Base-by-base conservation (phyloP, 1,140 invertebrate species). In the Parasteatoda tepidariorum region DNA sequence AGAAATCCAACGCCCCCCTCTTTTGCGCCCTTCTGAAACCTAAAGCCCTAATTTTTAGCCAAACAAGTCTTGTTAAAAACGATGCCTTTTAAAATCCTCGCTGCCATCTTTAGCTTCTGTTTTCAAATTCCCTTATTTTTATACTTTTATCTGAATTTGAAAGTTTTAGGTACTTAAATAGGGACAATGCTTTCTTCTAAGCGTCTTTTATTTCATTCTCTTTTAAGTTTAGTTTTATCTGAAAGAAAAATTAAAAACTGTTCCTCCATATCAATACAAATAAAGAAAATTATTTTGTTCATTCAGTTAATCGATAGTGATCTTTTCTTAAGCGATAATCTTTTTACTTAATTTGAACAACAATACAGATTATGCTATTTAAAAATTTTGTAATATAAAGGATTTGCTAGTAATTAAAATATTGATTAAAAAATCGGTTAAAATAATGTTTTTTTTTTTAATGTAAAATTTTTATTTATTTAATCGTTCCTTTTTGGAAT, bases 11-110 rank as follows among this genome's bases (percentile, higher is more conserved):
- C 55, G 57, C 74, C 74, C 61, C 61, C 71, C 71, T n/a, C n/a
- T n/a, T n/a, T n/a, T n/a, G n/a, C n/a, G n/a, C n/a, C 57, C 13
- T 22, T 54, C 61, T 54, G 74, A 78, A 64, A 78, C 74, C 74
- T 11, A 57, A 78, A 66, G 28, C 74, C 74, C 74, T 61, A 66
- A 78, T 78, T 78, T 78, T 78, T 66, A 78, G 74, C 74, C 74
- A 78, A 78, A 78, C 74, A 78, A 78, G 74, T 48, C 74, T 78
- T 61, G 74, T 78, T 78, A 78, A 78, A 78, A 78, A 78, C 74
- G 74, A 78, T 78, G 74, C 74, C 73, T 78, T 78, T 78, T 78
- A 78, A 78, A 78, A 78, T 66, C 73, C 57, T 18, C 41, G 26
- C 68, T 71, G 41, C 41, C 24, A 71, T 54, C 71, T 59, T 71